Evolutionary conservation across 2,113 vertebrate species (phyloP).

Genomic region (Corythoichthys haematopterus): DNA sequence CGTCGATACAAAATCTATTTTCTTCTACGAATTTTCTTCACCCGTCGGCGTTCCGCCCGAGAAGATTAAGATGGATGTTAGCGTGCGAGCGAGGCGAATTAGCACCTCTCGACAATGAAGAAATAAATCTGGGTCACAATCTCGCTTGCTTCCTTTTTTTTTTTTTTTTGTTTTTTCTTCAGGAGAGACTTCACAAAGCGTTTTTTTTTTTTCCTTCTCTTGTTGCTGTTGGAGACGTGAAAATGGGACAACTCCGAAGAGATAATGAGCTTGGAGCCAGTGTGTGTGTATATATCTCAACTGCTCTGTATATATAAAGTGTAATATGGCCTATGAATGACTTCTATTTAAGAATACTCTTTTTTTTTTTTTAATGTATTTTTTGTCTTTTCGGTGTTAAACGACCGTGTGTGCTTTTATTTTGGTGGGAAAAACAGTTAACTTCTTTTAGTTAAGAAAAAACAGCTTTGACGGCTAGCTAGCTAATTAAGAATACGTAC

Average conservation of each 20-base stretch:
- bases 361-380: no score
- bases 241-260: conserved; percentile 60
- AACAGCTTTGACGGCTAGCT: no score
- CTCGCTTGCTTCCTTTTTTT: background rate
- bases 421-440: no score
- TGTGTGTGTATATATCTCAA: conserved; percentile 8
- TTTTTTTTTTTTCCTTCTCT: conserved; percentile 11
- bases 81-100: conserved; percentile 3
- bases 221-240: conserved; percentile 33
- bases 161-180: conserved; percentile 5
- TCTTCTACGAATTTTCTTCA: background rate
- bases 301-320: no score
- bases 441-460: no score
- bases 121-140: conserved; percentile 55
- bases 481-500: no score
- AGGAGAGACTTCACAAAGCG: conserved; percentile 31
- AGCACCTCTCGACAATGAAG: conserved; percentile 17
- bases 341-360: no score
- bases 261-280: conserved; percentile 52
- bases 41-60: background rate
- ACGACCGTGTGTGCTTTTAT: no score
- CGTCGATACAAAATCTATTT: background rate
- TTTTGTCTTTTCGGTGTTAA: no score
- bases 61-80: background rate
- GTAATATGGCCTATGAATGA: no score